Evolutionary conservation across 2,888 invertebrate species (phyloP).

Genomic region (Gryllus longicercus): DNA sequence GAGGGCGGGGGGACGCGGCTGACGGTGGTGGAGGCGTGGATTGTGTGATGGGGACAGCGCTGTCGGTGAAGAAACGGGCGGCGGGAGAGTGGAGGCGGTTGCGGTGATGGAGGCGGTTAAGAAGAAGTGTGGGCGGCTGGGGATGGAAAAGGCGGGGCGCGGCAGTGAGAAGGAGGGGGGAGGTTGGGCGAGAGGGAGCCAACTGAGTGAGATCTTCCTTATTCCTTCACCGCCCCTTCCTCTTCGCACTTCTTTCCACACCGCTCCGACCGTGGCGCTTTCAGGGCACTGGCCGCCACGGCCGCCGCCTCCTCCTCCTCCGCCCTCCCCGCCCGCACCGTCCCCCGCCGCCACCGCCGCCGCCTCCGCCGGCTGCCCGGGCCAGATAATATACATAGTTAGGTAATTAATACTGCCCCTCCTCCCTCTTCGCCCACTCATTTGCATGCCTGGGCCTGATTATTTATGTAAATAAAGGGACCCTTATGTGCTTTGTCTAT

Average conservation of each 20-base stretch:
- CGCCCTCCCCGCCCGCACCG: slow-evolving; percentile 11
- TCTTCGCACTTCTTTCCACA: no score
- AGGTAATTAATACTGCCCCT: slow-evolving; percentile 50
- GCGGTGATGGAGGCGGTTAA: no score
- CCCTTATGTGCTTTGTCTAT: slow-evolving; percentile 20
- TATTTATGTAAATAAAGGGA: slow-evolving; percentile 49
- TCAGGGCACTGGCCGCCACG: no score
- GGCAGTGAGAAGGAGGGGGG: not conserved
- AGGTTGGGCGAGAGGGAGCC: not conserved
- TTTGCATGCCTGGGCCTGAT: slow-evolving; percentile 49
- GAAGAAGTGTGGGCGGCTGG: no score
- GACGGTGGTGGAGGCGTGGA: no score
- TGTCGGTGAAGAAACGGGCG: no score
- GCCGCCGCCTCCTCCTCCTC: slow-evolving; percentile 28
- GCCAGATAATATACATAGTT: slow-evolving; percentile 44
- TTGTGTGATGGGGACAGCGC: no score
- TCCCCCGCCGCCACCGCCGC: not conserved
- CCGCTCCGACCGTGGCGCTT: no score
- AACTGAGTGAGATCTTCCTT: not conserved
- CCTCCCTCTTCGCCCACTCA: slow-evolving; percentile 36
- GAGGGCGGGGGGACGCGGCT: no score
- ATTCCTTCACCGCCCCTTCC: no score
- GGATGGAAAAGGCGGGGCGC: no score
- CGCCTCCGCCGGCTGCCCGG: not conserved
- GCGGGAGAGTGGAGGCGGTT: no score